Conservation (phyloP, 2,113 vertebrate genomes). For the Pardalotus punctatus region DNA sequence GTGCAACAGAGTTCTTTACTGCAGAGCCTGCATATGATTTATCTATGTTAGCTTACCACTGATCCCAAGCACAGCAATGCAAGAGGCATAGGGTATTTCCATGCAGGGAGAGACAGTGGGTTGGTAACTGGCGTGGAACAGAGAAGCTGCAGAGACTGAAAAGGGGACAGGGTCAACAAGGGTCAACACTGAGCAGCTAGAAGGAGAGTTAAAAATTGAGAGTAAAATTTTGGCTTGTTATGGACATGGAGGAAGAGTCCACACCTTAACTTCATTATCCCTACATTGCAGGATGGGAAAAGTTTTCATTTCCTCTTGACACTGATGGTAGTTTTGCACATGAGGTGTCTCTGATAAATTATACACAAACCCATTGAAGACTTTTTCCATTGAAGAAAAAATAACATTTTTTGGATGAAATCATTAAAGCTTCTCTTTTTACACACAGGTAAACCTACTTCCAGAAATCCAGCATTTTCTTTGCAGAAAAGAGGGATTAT, state of each 20-base stretch:
- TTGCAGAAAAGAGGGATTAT: constrained; percentile 84
- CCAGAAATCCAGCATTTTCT: constrained; percentile 82
- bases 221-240: background rate
- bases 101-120: background rate
- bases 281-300: background rate
- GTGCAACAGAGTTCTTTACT: background rate
- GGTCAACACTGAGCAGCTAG: background rate
- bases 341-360: background rate
- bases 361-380: background rate
- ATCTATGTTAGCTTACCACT: background rate
- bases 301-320: background rate
- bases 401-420: background rate
- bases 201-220: background rate
- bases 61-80: background rate
- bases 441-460: constrained; percentile 84
- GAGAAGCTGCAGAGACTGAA: background rate
- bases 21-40: background rate
- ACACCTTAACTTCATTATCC: background rate
- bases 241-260: background rate
- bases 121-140: background rate
- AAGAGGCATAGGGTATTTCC: background rate
- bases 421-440: constrained; percentile 32
- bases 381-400: background rate
- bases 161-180: background rate
- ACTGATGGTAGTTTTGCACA: background rate